phyloP scores from a whole-genome alignment of 2,113 vertebrate species.

The Physeter macrocephalus region DNA sequence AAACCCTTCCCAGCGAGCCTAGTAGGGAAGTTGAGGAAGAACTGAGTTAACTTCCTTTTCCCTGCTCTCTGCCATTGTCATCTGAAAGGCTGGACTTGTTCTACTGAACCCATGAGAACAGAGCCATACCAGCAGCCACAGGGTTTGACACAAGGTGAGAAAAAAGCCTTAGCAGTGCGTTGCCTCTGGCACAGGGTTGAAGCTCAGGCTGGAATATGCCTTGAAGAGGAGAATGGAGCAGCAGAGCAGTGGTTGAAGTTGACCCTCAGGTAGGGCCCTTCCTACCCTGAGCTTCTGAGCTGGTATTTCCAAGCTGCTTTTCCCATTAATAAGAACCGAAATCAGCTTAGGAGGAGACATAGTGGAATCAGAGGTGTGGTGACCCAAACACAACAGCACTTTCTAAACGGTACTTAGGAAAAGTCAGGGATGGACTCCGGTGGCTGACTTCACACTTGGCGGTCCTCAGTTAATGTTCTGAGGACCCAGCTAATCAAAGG shows the following conservation, averaged over 20 bases:
- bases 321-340: neutral
- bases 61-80: neutral
- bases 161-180: neutral
- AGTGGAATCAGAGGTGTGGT: neutral
- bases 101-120: neutral
- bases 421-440: neutral
- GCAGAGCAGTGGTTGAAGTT: neutral
- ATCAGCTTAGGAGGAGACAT: neutral
- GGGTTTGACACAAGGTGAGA: neutral
- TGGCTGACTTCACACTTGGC: neutral
- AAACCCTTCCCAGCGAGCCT: neutral
- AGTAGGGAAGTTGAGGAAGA: neutral
- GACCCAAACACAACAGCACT: fast-evolving
- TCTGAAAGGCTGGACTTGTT: neutral
- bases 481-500: slow-evolving; percentile 23
- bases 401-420: neutral
- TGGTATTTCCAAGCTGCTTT: neutral
- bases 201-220: neutral
- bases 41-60: neutral
- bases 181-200: neutral
- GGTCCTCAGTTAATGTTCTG: neutral
- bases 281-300: neutral
- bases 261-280: neutral
- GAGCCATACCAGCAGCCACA: neutral
- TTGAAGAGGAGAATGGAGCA: neutral